A percentile compares a stretch with the other conserved stretches of the same genome.
phyloP scores from a whole-genome alignment of 2,888 invertebrate genomes.

The Sesia apiformis region DNA sequence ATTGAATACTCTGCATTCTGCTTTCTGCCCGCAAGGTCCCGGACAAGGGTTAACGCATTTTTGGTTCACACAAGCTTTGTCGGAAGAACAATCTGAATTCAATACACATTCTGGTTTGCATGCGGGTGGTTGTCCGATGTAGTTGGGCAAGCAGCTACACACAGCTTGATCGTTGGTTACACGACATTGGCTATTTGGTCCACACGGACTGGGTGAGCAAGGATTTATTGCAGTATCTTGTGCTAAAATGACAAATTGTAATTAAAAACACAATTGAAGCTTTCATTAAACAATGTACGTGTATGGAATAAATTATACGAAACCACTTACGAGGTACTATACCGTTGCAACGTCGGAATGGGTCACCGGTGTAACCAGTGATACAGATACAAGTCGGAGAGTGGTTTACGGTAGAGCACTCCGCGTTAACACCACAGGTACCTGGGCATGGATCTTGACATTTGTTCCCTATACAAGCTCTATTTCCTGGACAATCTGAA shows the following conservation, averaged over 20 bases:
- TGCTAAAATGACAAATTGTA: slow-evolving; percentile 35
- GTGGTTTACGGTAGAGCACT: slow-evolving; percentile 82
- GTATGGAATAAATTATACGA: not conserved
- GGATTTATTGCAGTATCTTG: slow-evolving; percentile 50
- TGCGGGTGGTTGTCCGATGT: slow-evolving; percentile 79
- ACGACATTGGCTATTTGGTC: slow-evolving; percentile 76
- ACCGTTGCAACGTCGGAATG: slow-evolving; percentile 65
- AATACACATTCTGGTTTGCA: slow-evolving; percentile 81
- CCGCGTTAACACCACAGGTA: slow-evolving; percentile 82
- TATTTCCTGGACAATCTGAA: slow-evolving; percentile 81
- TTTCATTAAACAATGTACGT: too few relatives aligned
- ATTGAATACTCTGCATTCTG: slow-evolving; percentile 81
- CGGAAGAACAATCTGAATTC: slow-evolving; percentile 77
- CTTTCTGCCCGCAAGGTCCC: slow-evolving; percentile 80
- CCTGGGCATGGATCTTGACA: slow-evolving; percentile 86
- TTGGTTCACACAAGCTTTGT: slow-evolving; percentile 79
- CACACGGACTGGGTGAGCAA: slow-evolving; percentile 77
- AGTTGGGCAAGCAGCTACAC: slow-evolving; percentile 81
- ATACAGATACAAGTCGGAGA: slow-evolving; percentile 80
- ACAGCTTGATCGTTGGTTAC: slow-evolving; percentile 75
- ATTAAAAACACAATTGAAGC: too few relatives aligned
- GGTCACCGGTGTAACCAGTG: slow-evolving; percentile 77
- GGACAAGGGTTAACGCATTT: slow-evolving; percentile 83
- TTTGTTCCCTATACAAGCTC: slow-evolving; percentile 82
- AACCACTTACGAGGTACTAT: slow-evolving; percentile 44